These are phyloP conservation scores for Drosophila ironensis DNA, from an alignment of 1,140 invertebrate species.

Conservation along the genomic window DNA sequence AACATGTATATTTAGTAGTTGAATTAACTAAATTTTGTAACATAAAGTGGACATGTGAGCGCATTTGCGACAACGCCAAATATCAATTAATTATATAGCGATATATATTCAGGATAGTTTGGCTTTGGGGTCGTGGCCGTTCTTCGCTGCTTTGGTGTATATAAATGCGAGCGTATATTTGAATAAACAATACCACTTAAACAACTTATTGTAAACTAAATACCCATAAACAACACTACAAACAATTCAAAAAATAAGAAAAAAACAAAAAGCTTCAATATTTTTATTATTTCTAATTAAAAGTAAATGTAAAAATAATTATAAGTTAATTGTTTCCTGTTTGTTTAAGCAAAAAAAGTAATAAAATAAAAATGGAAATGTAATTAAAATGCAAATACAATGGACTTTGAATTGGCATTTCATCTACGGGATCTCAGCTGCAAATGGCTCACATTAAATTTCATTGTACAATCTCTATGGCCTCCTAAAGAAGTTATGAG, in stretches of 20 bases:
- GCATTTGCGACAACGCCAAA: conserved; percentile 33
- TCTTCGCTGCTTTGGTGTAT: conserved; percentile 55
- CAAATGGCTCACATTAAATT: no score
- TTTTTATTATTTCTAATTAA: conserved; percentile 77
- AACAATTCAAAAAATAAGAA: conserved; percentile 42
- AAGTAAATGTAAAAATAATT: conserved; percentile 68
- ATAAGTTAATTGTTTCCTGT: conserved; percentile 78
- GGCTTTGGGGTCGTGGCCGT: conserved; percentile 31
- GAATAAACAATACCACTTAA: conserved; percentile 49
- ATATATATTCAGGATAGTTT: conserved; percentile 52
- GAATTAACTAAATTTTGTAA: conserved; percentile 69
- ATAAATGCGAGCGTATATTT: conserved; percentile 52
- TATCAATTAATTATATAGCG: conserved; percentile 53
- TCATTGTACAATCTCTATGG: no score
- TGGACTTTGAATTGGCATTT: no score
- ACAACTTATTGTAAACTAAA: conserved; percentile 57
- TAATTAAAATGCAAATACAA: conserved; percentile 34
- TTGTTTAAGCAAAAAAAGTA: conserved; percentile 71
- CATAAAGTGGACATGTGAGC: conserved; percentile 42
- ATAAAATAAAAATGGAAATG: conserved; percentile 37
- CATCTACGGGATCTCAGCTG: no score
- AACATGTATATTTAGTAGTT: conserved; percentile 61
- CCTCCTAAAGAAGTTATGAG: no score
- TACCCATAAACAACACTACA: conserved; percentile 49
- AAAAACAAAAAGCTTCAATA: conserved; percentile 68